Evolutionary conservation across 2,888 invertebrate genomes (phyloP), one percentile per base, ranked within the genome.

Genomic region (Ennomos erosarius): DNA sequence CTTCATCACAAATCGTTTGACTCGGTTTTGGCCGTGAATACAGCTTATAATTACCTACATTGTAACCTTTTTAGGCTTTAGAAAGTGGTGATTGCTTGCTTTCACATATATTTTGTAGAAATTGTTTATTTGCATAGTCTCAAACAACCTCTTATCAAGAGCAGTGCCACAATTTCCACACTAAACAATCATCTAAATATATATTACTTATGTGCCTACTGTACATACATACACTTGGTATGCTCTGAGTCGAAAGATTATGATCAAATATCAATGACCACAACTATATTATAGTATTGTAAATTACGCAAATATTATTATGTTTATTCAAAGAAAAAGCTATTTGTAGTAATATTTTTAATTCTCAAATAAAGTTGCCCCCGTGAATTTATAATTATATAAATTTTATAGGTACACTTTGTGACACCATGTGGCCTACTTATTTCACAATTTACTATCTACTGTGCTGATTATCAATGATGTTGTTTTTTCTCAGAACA

Each of bases 141-240:
- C 4, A 40, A 26, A 49, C 57, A 67, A 55, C 42, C 49, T 58
- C 59, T 62, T 68, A 67, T 65, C 67, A 56, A 50, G 34, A 46
- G 47, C 43, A 52, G 26, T 70, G 67, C 67, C 70, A 67, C 42
- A 69, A 49, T 61, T 64, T 59, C 51, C 39, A 45, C 51, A 42
- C 26, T 38, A 44, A 10, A 50, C 45, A 48, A 33, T 36, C 12
- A 38, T 40, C 53, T 26, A 44, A 42, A 26, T 42, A 16, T 10
- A 46, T 3, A n/a, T 33, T 10, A 36, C 36, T 34, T 16, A 16
- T 3, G 1, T 26, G 6, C 26, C 26, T 26, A 26, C 26, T 6
- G 26, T 26, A 26, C 26, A 26, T 4, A 26, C 26, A 26, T 5
- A 26, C 6, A 26, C 26, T 6, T 6, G 26, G 26, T 10, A 49